Percentiles rank a stretch among this genome's conserved stretches.
phyloP scores from a whole-genome alignment of 2,797 vertebrate genomes.

The Agapornis canus region DNA sequence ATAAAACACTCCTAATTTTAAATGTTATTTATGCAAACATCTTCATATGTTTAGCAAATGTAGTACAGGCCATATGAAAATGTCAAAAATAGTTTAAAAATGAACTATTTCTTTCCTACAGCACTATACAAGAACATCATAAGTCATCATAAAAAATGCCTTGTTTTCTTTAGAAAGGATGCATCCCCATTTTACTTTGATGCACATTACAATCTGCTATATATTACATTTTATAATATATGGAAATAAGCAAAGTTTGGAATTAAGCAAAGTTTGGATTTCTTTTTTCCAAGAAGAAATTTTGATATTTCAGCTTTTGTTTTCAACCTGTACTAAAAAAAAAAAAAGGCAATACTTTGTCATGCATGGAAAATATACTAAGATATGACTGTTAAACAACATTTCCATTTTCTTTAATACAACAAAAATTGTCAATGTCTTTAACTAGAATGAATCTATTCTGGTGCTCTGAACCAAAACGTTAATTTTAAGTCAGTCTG shows the following conservation, averaged over 20 bases:
- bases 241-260: not conserved
- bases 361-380: not conserved
- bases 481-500: not conserved
- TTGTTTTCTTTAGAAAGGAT: conserved; percentile 23
- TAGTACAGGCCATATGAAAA: conserved; percentile 37
- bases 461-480: not conserved
- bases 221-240: not conserved
- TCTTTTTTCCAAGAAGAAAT: fast-evolving
- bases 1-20: conserved; percentile 42
- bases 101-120: conserved; percentile 31
- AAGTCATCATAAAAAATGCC: conserved; percentile 24
- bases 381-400: not conserved
- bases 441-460: not conserved
- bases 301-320: not conserved
- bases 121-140: conserved; percentile 16
- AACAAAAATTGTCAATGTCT: not conserved
- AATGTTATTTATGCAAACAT: conserved; percentile 39
- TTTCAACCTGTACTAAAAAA: conserved; percentile 13
- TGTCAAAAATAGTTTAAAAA: conserved; percentile 49
- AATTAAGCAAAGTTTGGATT: not conserved
- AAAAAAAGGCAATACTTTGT: not conserved
- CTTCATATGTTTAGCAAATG: conserved; percentile 62
- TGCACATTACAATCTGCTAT: conserved; percentile 35
- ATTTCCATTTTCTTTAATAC: not conserved
- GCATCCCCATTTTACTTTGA: conserved; percentile 6